Evolutionary conservation across 1,140 invertebrate species (phyloP), one percentile per base, ranked within the genome.

Genomic region (Drosophila erecta): DNA sequence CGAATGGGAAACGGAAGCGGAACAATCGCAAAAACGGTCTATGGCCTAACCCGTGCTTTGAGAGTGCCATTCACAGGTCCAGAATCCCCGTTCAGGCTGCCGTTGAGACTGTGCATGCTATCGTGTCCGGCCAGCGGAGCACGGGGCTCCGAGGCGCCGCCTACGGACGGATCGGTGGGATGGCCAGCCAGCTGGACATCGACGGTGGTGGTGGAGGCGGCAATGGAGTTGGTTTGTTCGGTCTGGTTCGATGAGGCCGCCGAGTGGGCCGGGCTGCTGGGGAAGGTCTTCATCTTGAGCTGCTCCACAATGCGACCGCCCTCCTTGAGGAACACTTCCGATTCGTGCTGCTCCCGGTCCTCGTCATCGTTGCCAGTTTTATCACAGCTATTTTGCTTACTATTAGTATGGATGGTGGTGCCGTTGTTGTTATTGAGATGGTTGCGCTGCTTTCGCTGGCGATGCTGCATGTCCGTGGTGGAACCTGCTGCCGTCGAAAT

Each of bases 241-340:
- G 90, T 91, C 77, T 91, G 90, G 78, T 85, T 89, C 43, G 90
- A 90, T 76, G 90, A 90, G 62, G 79, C 79, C 33, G 67, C 67
- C 64, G 90, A 91, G 53, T 85, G 66, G 35, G 90, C 69, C 8
- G 90, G 90, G 57, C 86, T 91, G 67, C 41, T 70, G n/a, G 86
- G 71, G 65, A 66, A 89, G 27, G 76, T 65, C 37, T 78, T 46
- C 79, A 84, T 77, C 47, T 89, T 87, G 37, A 87, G 59, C 44
- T 89, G 84, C 64, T 87, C 83, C 47, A 79, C 77, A 41, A 79
- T 64, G 40, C 75, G 75, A 24, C 80, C 84, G 30, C 76, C 67
- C 27, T 89, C 79, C 58, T 77, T 90, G 22, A 89, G 38, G 37
- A 73, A 61, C 33, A 84, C 67, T 46, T 89, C 84, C 49, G 72